Evolutionary conservation across 2,888 invertebrate species (phyloP), one percentile per base, ranked within the genome.

Genomic region (Zhuqinia jingwanae): DNA sequence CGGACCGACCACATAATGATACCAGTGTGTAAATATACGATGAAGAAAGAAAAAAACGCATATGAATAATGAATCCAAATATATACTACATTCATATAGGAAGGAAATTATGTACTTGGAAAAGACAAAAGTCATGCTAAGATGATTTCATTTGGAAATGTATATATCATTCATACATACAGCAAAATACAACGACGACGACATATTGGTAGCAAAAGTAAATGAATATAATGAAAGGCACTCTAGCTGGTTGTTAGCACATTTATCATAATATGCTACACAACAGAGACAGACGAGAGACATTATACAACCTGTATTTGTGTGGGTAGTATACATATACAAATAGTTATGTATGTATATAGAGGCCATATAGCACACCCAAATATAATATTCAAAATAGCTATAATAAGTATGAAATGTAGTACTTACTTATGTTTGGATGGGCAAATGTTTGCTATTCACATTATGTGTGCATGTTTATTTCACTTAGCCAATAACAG

Each of bases 21-120:
- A 13, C 15, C n/a, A 50, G 13, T n/a, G n/a, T 50, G n/a, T 8
- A 65, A 17, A 45, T 20, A 65, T 45, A 45, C 68, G 22, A 47
- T 70, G 70, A 47, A 75, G 53, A n/a, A 20, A 30, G 56, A 75
- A 56, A 36, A 6, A 3, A 56, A 56, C 17, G 25, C 70, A 8
- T 73, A 75, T 84, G 84, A 84, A 84, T 84, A 84, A 84, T 84
- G 84, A 78, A 84, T 78, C 60, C 78, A 50, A n/a, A n/a, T 78
- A 83, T 83, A 36, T 3, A 3, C 36, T 6, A 8, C 5, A 8
- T 6, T 36, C 5, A 8, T 3, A 36, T 36, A 70, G 78, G 78
- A 78, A 78, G 60, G 58, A 78, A 84, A 78, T 78, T 84, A 78
- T 77, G 58, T 70, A 78, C 65, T 84, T 58, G 70, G 68, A 70